Percentiles rank a stretch among this genome's conserved stretches.
Evolutionary conservation across 2,888 invertebrate genomes (phyloP).

Genomic region (Drosophila trichaetosa): DNA sequence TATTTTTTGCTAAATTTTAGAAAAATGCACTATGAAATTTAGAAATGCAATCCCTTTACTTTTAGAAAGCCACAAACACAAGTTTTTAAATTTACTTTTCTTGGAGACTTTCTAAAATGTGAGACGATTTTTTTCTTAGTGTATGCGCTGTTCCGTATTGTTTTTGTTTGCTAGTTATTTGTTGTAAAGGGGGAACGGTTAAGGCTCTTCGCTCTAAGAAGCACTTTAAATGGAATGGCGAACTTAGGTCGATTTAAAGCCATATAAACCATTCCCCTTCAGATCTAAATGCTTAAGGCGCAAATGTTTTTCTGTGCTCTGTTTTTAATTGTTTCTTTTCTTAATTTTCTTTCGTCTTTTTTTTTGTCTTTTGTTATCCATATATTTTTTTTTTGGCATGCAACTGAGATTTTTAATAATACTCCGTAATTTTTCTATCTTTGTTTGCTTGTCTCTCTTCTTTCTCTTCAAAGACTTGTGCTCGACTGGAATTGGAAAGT

Average conservation of each 20-base stretch:
- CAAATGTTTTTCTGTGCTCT: conserved; percentile 21
- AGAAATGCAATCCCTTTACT: background rate
- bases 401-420: conserved; percentile 67
- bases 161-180: background rate
- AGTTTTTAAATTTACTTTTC: background rate
- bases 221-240: background rate
- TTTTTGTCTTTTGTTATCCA: background rate
- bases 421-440: conserved; percentile 50
- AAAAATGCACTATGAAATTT: background rate
- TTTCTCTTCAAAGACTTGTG: conserved; percentile 35
- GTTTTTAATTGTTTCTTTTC: conserved; percentile 13
- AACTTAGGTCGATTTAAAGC: too few species aligned
- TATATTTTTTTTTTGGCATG: conserved; percentile 52
- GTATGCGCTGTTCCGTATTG: background rate
- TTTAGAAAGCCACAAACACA: too few species aligned
- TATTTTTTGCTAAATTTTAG: background rate
- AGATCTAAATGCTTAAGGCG: conserved; percentile 42
- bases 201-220: too few species aligned
- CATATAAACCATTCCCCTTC: background rate
- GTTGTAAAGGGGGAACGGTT: background rate
- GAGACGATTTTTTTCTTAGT: background rate
- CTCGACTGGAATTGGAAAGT: background rate
- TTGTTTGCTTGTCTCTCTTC: conserved; percentile 25
- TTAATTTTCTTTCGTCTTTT: conserved; percentile 42
- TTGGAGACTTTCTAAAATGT: background rate